A percentile compares a stretch with the other conserved stretches of the same genome.
Conservation (phyloP, 2,888 invertebrate species). For the Octodonta nipae region DNA sequence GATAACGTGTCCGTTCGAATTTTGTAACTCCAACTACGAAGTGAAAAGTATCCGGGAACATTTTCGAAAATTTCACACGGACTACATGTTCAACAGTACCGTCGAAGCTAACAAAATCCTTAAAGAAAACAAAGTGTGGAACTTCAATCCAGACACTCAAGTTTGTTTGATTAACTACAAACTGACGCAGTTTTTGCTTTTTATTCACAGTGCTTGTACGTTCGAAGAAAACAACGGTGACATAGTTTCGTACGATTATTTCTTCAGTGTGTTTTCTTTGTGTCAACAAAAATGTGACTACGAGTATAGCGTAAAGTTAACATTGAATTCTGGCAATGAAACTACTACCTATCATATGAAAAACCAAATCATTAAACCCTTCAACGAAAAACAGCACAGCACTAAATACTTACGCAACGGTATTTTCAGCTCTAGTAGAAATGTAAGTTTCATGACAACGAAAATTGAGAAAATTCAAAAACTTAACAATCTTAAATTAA, state of each 20-base stretch:
- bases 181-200: constrained; percentile 10
- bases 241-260: constrained; percentile 11
- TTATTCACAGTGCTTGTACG: constrained; percentile 11
- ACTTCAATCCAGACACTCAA: constrained; percentile 11
- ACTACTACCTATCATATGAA: constrained; percentile 7
- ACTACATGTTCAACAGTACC: constrained; percentile 10
- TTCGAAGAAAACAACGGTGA: constrained; percentile 10
- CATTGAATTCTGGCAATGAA: constrained; percentile 6
- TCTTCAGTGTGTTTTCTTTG: constrained; percentile 12
- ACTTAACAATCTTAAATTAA: constrained; percentile 7
- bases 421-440: too few species aligned
- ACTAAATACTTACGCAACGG: too few species aligned
- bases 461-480: constrained; percentile 8
- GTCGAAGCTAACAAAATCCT: constrained; percentile 11
- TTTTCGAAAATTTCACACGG: constrained; percentile 11
- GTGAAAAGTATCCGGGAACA: constrained; percentile 6
- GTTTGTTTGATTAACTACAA: constrained; percentile 11
- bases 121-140: constrained; percentile 14
- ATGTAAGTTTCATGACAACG: constrained; percentile 12
- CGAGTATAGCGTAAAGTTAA: constrained; percentile 8
- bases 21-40: constrained; percentile 9
- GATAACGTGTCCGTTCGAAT: constrained; percentile 12
- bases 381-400: constrained; percentile 11
- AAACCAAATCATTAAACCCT: constrained; percentile 10
- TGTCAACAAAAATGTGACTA: constrained; percentile 8